Conservation (phyloP, 2,113 vertebrate species). For the Heloderma charlesbogerti region DNA sequence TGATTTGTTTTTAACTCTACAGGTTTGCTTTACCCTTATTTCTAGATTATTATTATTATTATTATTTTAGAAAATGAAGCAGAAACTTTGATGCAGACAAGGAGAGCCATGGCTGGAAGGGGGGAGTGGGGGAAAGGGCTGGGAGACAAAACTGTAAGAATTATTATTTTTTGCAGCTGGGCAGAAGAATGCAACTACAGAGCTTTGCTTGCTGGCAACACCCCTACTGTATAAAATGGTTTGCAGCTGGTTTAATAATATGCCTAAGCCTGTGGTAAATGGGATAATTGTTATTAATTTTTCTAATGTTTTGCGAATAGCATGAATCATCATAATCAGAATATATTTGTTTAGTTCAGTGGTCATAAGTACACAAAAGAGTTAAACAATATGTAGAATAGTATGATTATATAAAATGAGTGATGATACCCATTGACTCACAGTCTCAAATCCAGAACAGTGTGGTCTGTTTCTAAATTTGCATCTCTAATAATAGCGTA, state of each 20-base stretch:
- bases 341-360: neutral
- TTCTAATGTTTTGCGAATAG: slow-evolving; percentile 1
- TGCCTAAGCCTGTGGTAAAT: slow-evolving; percentile 13
- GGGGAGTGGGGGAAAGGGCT: neutral
- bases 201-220: neutral
- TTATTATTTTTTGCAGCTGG: slow-evolving; percentile 12
- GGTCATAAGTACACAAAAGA: neutral
- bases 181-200: slow-evolving; percentile 1
- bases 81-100: neutral
- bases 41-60: neutral
- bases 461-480: slow-evolving; percentile 17
- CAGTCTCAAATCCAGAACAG: neutral
- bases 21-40: slow-evolving; percentile 2
- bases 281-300: slow-evolving; percentile 38
- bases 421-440: neutral
- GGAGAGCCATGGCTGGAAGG: neutral
- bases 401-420: neutral
- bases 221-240: neutral
- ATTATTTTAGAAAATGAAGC: neutral
- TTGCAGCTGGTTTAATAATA: slow-evolving; percentile 24
- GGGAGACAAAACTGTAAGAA: slow-evolving; percentile 3
- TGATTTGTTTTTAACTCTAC: neutral
- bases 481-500: neutral
- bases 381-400: neutral
- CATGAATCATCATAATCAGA: slow-evolving; percentile 3